phyloP scores from a whole-genome alignment of 2,888 invertebrate species.

The Podotricha telesiphe region DNA sequence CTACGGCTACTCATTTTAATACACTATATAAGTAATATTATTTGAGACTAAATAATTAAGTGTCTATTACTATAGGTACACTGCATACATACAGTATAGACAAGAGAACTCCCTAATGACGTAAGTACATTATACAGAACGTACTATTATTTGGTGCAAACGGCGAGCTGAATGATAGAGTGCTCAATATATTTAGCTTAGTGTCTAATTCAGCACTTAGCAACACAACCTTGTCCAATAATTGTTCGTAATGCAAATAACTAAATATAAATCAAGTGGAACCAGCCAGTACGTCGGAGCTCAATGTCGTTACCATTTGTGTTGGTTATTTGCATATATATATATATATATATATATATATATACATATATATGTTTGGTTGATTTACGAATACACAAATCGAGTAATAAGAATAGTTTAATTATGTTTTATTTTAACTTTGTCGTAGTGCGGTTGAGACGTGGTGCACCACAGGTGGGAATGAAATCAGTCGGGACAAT shows the following conservation, averaged over 20 bases:
- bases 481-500: no score
- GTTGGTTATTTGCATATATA: constrained; percentile 19
- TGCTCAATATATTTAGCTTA: constrained; percentile 22
- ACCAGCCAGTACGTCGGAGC: constrained; percentile 4
- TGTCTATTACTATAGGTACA: no score
- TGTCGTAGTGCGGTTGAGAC: neutral
- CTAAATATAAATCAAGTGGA: constrained; percentile 28
- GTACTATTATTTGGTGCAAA: neutral
- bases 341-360: no score
- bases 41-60: no score
- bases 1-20: no score
- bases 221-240: constrained; percentile 33
- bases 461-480: no score
- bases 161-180: constrained; percentile 13
- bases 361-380: no score
- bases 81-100: neutral
- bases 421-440: neutral
- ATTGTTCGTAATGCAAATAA: constrained; percentile 21
- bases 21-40: no score
- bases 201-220: constrained; percentile 28
- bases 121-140: neutral
- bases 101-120: neutral
- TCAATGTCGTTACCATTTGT: constrained; percentile 28
- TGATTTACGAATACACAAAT: constrained; percentile 16
- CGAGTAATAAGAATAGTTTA: neutral